Evolutionary conservation across 2,888 invertebrate genomes (phyloP).

Genomic region (Bibio marci): DNA sequence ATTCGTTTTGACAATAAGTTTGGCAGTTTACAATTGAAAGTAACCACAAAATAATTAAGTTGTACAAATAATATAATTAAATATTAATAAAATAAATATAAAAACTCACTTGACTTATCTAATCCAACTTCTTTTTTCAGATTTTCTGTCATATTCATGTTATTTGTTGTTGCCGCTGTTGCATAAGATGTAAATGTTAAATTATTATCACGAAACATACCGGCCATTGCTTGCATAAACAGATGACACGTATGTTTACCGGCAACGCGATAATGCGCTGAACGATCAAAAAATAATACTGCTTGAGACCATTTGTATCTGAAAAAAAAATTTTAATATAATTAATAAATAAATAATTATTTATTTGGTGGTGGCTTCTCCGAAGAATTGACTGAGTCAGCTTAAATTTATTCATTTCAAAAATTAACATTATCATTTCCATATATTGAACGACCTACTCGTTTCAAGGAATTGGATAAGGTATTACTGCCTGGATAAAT

Average conservation of each 20-base stretch:
- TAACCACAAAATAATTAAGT: too few species aligned
- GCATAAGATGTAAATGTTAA: slow-evolving; percentile 25
- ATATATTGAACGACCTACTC: too few species aligned
- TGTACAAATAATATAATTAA: too few species aligned
- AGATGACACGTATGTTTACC: slow-evolving; percentile 61
- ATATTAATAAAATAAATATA: too few species aligned
- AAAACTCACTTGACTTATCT: slow-evolving; percentile 56
- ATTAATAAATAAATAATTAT: background rate
- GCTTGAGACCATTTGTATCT: slow-evolving; percentile 59
- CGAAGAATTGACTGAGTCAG: too few species aligned
- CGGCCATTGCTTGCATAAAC: slow-evolving; percentile 55
- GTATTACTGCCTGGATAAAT: too few species aligned
- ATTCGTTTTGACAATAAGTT: too few species aligned
- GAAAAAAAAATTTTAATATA: slow-evolving; percentile 8
- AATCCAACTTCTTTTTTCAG: slow-evolving; percentile 46
- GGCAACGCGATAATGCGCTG: slow-evolving; percentile 45
- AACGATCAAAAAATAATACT: slow-evolving; percentile 57
- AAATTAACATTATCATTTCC: too few species aligned
- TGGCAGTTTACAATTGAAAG: too few species aligned
- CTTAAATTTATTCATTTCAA: too few species aligned
- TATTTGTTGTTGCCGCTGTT: slow-evolving; percentile 27
- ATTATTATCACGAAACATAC: slow-evolving; percentile 30
- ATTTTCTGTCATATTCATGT: slow-evolving; percentile 44
- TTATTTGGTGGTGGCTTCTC: too few species aligned
- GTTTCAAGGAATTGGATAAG: too few species aligned